Base-by-base conservation (phyloP, 2,113 vertebrate species). In the Murina feae region DNA sequence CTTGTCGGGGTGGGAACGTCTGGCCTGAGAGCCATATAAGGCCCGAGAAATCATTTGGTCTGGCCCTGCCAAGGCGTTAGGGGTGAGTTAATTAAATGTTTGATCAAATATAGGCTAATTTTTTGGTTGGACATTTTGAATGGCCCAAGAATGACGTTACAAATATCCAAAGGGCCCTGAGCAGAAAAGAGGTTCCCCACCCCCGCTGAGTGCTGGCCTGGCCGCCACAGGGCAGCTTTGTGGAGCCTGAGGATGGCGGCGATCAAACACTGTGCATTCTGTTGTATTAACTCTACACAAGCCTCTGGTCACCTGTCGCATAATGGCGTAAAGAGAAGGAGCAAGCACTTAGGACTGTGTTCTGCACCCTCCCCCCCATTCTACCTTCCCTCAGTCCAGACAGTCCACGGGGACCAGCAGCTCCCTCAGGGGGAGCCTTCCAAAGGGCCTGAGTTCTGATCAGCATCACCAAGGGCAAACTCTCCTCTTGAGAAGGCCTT, bases 381-480 rank as follows among this genome's bases (percentile, higher is more conserved):
- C 68, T 89, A 47, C 32, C 87, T 35, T 42, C 37, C 23, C 58
- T 79, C 37, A 58, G 68, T 75, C 30, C 83, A 72, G 1, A 81
- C 23, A 20, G 66, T 79, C 87, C 53, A 16, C 80, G 49, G 35
- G 39, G 47, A 8, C 20, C 55, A 55, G 53, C 32, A 89, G 35
- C 72, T 89, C 83, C 71, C 86, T 89, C 10, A 42, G 93, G 65
- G 79, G 89, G 85, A 49, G 28, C 20, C 80, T 72, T 85, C 75
- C 66, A 39, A n/a, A 87, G 23, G 51, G 16, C 49, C 87, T 37
- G 16, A 0, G 30, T 53, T 85, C 66, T 47, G 12, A 90, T 96
- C 78, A 96, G 30, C 93, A 93, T 96, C 68, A 80, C 82, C 96
- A 86, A 96, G 86, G 32, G 63, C 35, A 37, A 30, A 23, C 13